Base-by-base conservation (phyloP, 2,888 invertebrate genomes). In the Amblyjoppa fuscipennis region DNA sequence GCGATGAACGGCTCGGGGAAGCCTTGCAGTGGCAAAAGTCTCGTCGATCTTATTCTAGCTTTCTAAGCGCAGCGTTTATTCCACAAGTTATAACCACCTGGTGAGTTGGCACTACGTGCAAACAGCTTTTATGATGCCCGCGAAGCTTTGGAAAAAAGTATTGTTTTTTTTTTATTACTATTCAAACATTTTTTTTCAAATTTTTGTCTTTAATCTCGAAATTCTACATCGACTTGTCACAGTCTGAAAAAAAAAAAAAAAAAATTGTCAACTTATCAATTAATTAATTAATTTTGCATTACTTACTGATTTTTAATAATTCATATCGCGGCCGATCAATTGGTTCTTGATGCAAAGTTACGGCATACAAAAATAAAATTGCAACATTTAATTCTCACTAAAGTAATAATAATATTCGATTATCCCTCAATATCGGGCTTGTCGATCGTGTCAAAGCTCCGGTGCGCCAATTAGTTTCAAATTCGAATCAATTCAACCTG, bases 401-500 rank as follows among this genome's bases (percentile, higher is more conserved):
- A 28, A 25, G 13, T 11, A 59, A 59, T 59, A 28, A 59, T 28
- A 25, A 59, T 59, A 59, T 75, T 61, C 11, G 7, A 49, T 66
- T 61, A n/a, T 51, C 38, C 25, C 2, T 4, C n/a, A 13, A 41
- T 20, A 20, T 68, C 31, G 68, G 41, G 13, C 1, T 49, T 13
- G 45, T 69, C 49, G 49, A 69, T 34, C 59, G 34, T 34, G 53
- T 69, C 61, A 34, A 59, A 61, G 38, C 28, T 70, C 4, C 31
- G 45, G 45, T 3, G 28, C 25, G 89, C 89, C 88, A 89, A 92
- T 93, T 92, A 93, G 91, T 90, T 91, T 91, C 90, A 91, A 93
- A 93, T 92, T 92, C 91, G 86, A 92, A 93, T 93, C 92, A 93
- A 93, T 93, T 93, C 92, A 88, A 89, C 87, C 86, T 83, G 86